Percentiles rank a stretch among this genome's conserved stretches.
Conservation (phyloP, 2,797 vertebrate species). For the Nannoperca australis region DNA sequence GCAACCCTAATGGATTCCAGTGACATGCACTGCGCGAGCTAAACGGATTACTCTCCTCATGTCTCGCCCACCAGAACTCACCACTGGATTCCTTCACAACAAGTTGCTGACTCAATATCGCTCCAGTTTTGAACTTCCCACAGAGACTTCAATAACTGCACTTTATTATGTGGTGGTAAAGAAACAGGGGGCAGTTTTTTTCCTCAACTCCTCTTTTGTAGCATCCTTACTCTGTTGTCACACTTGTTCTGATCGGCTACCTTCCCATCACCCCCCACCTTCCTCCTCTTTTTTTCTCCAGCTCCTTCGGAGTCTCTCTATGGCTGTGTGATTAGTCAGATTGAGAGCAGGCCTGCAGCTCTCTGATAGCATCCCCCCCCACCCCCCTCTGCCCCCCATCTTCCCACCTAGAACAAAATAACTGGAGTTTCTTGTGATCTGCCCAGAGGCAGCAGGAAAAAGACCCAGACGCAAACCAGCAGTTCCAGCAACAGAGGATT, state of each 20-base stretch:
- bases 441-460: too few species aligned
- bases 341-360: constrained; percentile 67
- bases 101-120: constrained; percentile 39
- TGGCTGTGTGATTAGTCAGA: constrained; percentile 68
- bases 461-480: too few species aligned
- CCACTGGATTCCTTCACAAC: constrained; percentile 29
- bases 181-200: constrained; percentile 4
- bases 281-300: constrained; percentile 12
- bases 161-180: constrained; percentile 41
- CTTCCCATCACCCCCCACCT: not conserved
- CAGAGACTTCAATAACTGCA: constrained; percentile 46
- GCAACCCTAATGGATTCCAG: constrained; percentile 61
- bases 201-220: not conserved
- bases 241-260: constrained; percentile 8
- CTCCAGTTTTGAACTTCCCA: constrained; percentile 47
- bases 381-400: constrained; percentile 2
- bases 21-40: constrained; percentile 57
- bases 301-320: constrained; percentile 48
- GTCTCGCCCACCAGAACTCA: constrained; percentile 57
- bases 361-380: constrained; percentile 66
- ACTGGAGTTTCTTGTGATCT: too few species aligned
- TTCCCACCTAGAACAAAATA: constrained; percentile 64
- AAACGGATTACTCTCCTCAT: constrained; percentile 65
- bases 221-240: constrained; percentile 24
- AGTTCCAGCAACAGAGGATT: too few species aligned